Base-by-base conservation (phyloP, 1,140 invertebrate genomes). In the Lamellibrachia luymesi region DNA sequence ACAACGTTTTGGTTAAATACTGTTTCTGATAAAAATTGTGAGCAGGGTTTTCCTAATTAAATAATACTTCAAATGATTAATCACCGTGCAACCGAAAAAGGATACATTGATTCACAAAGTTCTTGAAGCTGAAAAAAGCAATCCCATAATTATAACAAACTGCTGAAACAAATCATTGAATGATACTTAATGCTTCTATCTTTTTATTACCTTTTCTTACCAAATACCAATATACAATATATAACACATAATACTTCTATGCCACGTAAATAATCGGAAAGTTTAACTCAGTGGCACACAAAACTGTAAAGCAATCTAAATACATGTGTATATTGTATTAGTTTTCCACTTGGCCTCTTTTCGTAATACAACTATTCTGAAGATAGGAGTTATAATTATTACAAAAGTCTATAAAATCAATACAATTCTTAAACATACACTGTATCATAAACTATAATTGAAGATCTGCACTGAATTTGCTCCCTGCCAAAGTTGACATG, bases 31-130 rank as follows among this genome's bases (percentile, higher is more conserved):
- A 90, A 22, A 22, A 27, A 22, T 90, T 90, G 27, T 90, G 17
- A 17, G 27, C 27, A 22, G 17, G 89, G 17, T 90, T 90, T 90
- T 90, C 89, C 89, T 90, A 90, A 27, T 27, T 22, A 17, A 90
- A 91, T 27, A 7, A 91, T 38, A 7, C 50, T 10, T 38, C 10
- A 25, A 91, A 10, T 10, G 7, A 91, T 91, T 91, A 8, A 91
- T 91, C 7, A 27, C 89, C 25, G 50, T 38, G 7, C 6, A 91
- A 91, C 2, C 1, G 5, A 91, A 91, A 92, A 92, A 92, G 92
- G 92, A 92, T 92, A 96, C 95, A 96, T 95, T 93, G 95, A 96
- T 38, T 94, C 93, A 92, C 95, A 95, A 50, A 96, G 94, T 90
- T 94, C 94, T 92, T 95, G 95, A 2, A 96, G 94, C 95, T 96